A percentile compares a stretch with the other conserved stretches of the same genome.
phyloP scores from a whole-genome alignment of 2,797 vertebrate genomes.

The Notolepis coatsorum region DNA sequence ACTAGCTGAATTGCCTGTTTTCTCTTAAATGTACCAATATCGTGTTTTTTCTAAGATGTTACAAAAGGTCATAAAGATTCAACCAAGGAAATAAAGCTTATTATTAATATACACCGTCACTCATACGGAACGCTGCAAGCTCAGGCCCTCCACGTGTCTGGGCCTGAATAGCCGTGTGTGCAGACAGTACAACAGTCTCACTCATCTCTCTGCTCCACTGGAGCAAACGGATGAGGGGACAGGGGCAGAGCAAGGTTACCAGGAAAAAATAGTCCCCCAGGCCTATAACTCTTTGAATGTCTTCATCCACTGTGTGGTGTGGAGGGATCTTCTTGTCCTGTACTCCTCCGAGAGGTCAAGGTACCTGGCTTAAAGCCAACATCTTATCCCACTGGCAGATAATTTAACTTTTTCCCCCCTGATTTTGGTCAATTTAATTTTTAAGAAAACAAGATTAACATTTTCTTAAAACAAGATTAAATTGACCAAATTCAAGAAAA shows the following conservation, averaged over 20 bases:
- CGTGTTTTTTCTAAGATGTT: constrained; percentile 35
- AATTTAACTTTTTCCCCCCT: no score
- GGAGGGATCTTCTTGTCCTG: constrained; percentile 17
- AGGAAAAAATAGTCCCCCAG: constrained; percentile 32
- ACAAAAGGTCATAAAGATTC: constrained; percentile 21
- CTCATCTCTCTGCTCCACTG: constrained; percentile 71
- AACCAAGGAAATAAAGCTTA: constrained; percentile 20
- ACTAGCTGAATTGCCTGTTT: constrained; percentile 6
- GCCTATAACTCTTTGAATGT: constrained; percentile 25
- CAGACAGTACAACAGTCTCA: constrained; percentile 29
- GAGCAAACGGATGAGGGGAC: constrained; percentile 39
- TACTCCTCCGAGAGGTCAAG: constrained; percentile 55
- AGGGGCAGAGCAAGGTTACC: constrained; percentile 28
- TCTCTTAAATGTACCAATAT: constrained; percentile 37
- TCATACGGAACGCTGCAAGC: constrained; percentile 45
- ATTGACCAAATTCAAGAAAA: no score
- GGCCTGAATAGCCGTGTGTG: constrained; percentile 8
- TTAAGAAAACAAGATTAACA: no score
- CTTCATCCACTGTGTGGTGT: constrained; percentile 36
- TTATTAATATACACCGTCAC: constrained; percentile 5
- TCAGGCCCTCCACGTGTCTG: constrained; percentile 21
- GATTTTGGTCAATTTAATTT: no score
- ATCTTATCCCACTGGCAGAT: no score
- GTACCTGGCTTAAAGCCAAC: constrained; percentile 54
- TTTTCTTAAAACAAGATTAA: no score